Evolutionary conservation across 2,113 vertebrate genomes (phyloP).

Genomic region (Sturnira hondurensis): DNA sequence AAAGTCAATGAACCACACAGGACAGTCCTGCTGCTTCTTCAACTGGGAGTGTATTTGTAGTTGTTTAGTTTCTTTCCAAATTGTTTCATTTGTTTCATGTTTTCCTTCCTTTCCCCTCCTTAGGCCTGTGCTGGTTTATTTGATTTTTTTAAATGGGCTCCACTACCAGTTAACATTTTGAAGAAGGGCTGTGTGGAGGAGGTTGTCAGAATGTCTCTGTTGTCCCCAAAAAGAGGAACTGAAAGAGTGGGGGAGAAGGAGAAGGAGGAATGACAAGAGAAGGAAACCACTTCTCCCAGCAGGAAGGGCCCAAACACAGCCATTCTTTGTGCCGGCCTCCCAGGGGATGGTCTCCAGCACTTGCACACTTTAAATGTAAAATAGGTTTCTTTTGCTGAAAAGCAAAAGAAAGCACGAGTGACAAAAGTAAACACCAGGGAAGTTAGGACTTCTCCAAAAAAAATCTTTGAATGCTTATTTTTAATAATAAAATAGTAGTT

Average conservation of each 20-base stretch:
- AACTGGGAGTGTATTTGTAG: fast-evolving
- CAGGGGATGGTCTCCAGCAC: neutral
- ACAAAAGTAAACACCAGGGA: neutral
- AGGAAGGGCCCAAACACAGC: neutral
- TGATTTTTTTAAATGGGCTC: neutral
- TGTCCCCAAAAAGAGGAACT: neutral
- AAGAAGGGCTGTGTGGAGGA: neutral
- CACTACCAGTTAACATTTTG: neutral
- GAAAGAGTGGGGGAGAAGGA: neutral
- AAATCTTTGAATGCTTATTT: neutral
- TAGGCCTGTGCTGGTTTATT: neutral
- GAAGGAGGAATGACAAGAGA: neutral
- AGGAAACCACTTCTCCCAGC: neutral
- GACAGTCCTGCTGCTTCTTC: neutral
- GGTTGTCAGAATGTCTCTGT: neutral
- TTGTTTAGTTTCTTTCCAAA: neutral
- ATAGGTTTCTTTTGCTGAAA: neutral
- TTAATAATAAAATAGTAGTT: too few species aligned
- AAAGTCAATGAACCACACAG: fast-evolving
- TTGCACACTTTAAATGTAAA: neutral
- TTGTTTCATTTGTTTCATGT: neutral
- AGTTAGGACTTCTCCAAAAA: neutral
- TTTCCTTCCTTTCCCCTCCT: neutral
- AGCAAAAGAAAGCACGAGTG: neutral
- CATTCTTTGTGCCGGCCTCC: neutral